Conservation (phyloP, 2,113 vertebrate species). For the Pollimyrus isidori region DNA sequence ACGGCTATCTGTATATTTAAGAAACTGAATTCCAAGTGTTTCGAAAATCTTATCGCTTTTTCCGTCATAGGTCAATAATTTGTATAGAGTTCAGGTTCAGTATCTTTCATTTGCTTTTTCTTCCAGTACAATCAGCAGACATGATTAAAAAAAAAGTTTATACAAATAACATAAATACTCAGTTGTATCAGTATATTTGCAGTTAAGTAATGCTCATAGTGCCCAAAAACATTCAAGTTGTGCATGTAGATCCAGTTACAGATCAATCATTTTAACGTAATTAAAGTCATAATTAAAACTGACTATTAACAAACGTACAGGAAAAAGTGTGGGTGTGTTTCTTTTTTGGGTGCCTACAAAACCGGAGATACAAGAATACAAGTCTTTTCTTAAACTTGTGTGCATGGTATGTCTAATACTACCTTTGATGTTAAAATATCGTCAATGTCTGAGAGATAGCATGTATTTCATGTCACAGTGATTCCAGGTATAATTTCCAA, state of each 20-base stretch:
- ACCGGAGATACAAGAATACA: neutral
- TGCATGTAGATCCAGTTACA: neutral
- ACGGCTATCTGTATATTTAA: neutral
- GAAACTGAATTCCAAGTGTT: neutral
- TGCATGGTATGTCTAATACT: neutral
- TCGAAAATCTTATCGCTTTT: neutral
- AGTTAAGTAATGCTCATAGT: neutral
- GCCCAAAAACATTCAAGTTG: neutral
- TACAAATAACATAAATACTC: neutral
- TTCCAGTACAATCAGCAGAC: neutral
- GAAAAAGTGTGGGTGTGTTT: too few relatives aligned
- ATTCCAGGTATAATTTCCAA: neutral
- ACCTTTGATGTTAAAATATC: neutral
- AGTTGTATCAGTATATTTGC: neutral
- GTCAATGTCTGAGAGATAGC: neutral
- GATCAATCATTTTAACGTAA: neutral
- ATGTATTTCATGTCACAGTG: neutral
- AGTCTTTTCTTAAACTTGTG: neutral
- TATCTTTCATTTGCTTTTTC: neutral
- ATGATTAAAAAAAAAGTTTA: neutral
- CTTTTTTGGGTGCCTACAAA: neutral
- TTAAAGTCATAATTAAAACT: neutral
- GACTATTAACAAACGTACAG: neutral
- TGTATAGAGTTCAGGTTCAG: neutral
- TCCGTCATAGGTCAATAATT: neutral